Conservation (phyloP, 2,888 invertebrate genomes). For the Leucoptera coffeella region DNA sequence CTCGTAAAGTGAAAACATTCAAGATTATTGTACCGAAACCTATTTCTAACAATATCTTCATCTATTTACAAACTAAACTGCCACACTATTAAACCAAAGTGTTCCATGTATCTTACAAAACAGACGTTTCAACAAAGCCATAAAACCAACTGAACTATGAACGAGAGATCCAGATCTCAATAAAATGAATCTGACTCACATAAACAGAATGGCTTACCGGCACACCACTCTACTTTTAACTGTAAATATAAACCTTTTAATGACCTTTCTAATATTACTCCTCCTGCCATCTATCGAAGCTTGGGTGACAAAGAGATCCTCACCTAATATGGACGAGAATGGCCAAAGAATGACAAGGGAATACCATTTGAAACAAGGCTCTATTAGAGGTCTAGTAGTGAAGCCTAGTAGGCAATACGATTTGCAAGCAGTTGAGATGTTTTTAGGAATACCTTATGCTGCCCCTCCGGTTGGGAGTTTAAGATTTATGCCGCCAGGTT, state of each 20-base stretch:
- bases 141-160: background rate
- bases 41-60: too few relatives aligned
- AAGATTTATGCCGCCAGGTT: conserved; percentile 81
- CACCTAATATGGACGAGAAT: conserved; percentile 20
- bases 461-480: conserved; percentile 68
- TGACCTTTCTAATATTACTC: conserved; percentile 42
- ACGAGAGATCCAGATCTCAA: background rate
- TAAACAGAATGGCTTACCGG: conserved; percentile 43
- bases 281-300: conserved; percentile 34
- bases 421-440: conserved; percentile 65
- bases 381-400: conserved; percentile 60
- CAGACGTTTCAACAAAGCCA: background rate
- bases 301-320: conserved; percentile 21
- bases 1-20: too few relatives aligned
- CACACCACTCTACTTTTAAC: conserved; percentile 26
- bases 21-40: too few relatives aligned
- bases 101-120: too few relatives aligned
- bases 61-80: too few relatives aligned
- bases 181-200: conserved; percentile 13
- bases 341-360: conserved; percentile 49
- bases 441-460: conserved; percentile 75
- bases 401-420: conserved; percentile 58
- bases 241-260: conserved; percentile 44
- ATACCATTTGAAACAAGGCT: conserved; percentile 61
- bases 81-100: too few relatives aligned